These are phyloP conservation scores for Caenorhabditis brenneri DNA, from an alignment of 1,140 invertebrate species.

Conservation along the genomic window DNA sequence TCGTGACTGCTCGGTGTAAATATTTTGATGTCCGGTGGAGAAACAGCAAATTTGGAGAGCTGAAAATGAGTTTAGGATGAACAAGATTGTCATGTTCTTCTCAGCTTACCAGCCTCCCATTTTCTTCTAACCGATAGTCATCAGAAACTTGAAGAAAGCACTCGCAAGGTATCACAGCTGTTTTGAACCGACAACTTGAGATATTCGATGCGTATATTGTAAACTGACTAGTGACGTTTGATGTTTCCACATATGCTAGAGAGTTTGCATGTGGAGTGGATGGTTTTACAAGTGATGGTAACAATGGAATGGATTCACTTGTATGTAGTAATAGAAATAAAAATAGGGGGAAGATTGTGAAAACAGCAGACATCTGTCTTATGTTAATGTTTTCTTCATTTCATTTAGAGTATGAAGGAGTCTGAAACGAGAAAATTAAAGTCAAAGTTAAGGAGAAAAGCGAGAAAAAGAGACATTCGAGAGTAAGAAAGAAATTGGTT, in stretches of 20 bases:
- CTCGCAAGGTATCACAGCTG: constrained; percentile 47
- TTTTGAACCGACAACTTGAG: constrained; percentile 48
- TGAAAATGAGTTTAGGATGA: constrained; percentile 5
- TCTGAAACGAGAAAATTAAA: not conserved
- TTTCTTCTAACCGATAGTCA: constrained; percentile 37
- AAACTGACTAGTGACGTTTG: constrained; percentile 23
- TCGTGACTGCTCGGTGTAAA: constrained; percentile 40
- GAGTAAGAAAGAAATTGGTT: not conserved
- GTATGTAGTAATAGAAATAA: not conserved
- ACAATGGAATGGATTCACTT: not conserved
- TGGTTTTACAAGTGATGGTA: not conserved
- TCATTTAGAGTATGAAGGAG: not conserved
- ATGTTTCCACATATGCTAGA: constrained; percentile 20
- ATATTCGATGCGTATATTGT: constrained; percentile 36
- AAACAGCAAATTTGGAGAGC: constrained; percentile 35
- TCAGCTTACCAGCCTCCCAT: constrained; percentile 13
- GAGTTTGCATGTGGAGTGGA: constrained; percentile 12
- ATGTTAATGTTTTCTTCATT: not conserved
- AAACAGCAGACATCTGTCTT: not conserved
- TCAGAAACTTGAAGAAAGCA: constrained; percentile 29
- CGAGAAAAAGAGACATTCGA: not conserved
- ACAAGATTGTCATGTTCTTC: not conserved
- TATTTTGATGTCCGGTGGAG: constrained; percentile 34
- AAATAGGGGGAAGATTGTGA: constrained; percentile 13
- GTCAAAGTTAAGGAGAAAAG: not conserved